These are phyloP conservation scores for Dolichallabes microphthalmus DNA, from an alignment of 2,113 vertebrate genomes.

Conservation along the genomic window DNA sequence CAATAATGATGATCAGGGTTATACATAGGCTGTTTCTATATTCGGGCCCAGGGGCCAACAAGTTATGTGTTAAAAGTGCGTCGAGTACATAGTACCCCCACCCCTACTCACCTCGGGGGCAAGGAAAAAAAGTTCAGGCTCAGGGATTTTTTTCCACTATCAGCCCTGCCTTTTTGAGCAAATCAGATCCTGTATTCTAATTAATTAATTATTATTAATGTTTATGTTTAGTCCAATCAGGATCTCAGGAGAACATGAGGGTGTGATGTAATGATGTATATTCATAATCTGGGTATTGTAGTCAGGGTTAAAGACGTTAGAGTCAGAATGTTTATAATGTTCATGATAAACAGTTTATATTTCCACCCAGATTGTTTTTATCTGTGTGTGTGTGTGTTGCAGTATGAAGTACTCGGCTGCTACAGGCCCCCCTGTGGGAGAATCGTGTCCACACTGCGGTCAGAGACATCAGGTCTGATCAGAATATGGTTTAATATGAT, in stretches of 20 bases:
- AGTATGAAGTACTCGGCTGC: constrained; percentile 85
- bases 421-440: constrained; percentile 79
- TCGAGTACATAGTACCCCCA: too few species aligned
- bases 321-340: neutral
- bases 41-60: too few species aligned
- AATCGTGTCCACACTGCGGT: constrained; percentile 82
- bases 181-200: neutral
- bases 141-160: too few species aligned
- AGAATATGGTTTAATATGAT: neutral
- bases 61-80: too few species aligned
- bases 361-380: neutral
- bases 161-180: neutral
- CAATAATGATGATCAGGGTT: too few species aligned
- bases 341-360: neutral
- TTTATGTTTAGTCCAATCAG: neutral
- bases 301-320: neutral
- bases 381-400: constrained; percentile 52
- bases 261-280: too few species aligned
- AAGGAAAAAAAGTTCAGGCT: too few species aligned
- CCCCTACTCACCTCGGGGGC: too few species aligned
- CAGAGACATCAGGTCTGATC: constrained; percentile 81
- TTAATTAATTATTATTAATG: too few species aligned
- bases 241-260: neutral
- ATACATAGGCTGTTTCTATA: too few species aligned
- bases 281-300: neutral